A percentile compares a stretch with the other conserved stretches of the same genome.
phyloP scores from a whole-genome alignment of 2,113 vertebrate species.

The Excalfactoria chinensis region DNA sequence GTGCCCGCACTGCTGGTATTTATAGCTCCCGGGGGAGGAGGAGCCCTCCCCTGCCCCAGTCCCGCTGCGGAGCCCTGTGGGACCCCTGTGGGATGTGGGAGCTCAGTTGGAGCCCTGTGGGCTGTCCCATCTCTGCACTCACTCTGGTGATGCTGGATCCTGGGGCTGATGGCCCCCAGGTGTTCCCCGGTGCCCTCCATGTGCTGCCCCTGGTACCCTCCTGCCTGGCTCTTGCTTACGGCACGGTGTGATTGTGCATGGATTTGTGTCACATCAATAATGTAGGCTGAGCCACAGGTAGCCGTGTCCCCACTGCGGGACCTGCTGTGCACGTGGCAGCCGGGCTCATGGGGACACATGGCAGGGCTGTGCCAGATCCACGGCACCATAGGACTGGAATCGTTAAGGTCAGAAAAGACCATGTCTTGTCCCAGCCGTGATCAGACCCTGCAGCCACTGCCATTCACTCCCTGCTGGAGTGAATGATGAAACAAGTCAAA shows the following conservation, averaged over 20 bases:
- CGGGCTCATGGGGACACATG: neutral
- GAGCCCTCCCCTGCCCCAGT: neutral
- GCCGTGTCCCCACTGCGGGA: accelerated
- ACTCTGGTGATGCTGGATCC: neutral
- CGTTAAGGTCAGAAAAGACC: neutral
- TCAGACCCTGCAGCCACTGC: neutral
- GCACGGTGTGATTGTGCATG: no score
- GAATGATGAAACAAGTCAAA: slow-evolving; percentile 46
- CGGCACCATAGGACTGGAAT: neutral
- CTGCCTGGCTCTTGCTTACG: accelerated
- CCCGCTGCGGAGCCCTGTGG: neutral
- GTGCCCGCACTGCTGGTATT: slow-evolving; percentile 13
- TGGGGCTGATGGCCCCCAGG: accelerated
- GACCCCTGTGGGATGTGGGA: neutral
- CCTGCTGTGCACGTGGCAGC: neutral
- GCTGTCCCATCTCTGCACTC: accelerated
- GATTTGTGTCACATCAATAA: neutral
- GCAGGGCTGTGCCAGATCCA: neutral
- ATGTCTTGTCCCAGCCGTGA: neutral
- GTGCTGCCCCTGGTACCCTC: accelerated
- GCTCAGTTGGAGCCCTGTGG: neutral
- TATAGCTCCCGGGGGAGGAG: slow-evolving; percentile 30
- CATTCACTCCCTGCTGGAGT: slow-evolving; percentile 14
- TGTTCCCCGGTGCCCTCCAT: accelerated
- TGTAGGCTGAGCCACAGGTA: neutral